Conservation (phyloP, 2,113 vertebrate genomes). For the Potamarius usumacintae region DNA sequence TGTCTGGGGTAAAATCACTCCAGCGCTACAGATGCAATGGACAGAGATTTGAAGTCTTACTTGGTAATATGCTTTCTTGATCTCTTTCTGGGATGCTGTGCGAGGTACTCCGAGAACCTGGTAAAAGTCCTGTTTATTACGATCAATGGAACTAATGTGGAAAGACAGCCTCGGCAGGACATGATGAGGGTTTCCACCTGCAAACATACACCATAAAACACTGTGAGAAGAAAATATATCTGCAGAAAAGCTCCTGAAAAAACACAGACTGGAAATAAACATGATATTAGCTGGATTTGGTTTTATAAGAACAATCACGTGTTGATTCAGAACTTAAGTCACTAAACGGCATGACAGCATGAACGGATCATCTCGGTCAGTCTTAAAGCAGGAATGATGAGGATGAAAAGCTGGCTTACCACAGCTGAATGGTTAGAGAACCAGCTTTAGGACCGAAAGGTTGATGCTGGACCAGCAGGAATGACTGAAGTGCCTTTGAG, state of each 20-base stretch:
- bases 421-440: too few relatives aligned
- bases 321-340: not conserved
- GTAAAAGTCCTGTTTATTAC: constrained; percentile 89
- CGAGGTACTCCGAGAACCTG: constrained; percentile 88
- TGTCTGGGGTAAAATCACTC: constrained; percentile 2
- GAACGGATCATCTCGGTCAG: not conserved
- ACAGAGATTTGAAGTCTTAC: constrained; percentile 62
- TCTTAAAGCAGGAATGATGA: not conserved
- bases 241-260: not conserved
- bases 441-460: too few relatives aligned
- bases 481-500: too few relatives aligned
- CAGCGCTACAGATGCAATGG: constrained; percentile 10
- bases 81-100: constrained; percentile 88
- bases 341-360: not conserved
- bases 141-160: constrained; percentile 77
- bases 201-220: not conserved
- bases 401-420: too few relatives aligned
- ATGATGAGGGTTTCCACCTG: constrained; percentile 60
- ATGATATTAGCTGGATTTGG: not conserved
- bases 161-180: constrained; percentile 69
- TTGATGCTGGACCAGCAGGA: too few relatives aligned
- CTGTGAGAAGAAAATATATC: not conserved
- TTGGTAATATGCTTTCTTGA: constrained; percentile 98
- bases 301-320: not conserved
- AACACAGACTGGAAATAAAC: not conserved